Evolutionary conservation across 2,797 vertebrate species (phyloP).

Genomic region (Sitta carolinensis): DNA sequence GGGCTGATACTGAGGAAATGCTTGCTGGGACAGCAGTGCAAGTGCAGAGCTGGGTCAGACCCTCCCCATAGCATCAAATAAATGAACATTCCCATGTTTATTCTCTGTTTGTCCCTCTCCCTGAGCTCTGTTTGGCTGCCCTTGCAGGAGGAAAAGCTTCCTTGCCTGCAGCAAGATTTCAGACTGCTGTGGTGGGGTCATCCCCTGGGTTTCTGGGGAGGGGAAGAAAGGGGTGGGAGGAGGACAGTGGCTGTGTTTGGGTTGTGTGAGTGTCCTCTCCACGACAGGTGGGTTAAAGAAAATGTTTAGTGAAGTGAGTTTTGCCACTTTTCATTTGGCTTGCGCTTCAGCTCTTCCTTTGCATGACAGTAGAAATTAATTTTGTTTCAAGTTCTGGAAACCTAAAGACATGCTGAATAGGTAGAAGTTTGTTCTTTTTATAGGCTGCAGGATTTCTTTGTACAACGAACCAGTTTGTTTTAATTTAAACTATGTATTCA

Average conservation of each 20-base stretch:
- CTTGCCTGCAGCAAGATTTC: not conserved
- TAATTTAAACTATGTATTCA: conserved; percentile 42
- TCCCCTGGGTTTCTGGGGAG: not conserved
- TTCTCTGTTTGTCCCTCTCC: not conserved
- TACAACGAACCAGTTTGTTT: conserved; percentile 30
- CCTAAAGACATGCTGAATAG: conserved; percentile 24
- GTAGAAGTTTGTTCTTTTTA: conserved; percentile 33
- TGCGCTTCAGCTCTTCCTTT: not conserved
- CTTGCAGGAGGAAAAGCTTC: not conserved
- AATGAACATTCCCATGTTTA: not conserved
- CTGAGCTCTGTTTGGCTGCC: not conserved
- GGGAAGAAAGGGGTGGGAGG: not conserved
- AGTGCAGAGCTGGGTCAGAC: not conserved
- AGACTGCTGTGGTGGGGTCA: not conserved
- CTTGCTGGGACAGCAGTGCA: not conserved
- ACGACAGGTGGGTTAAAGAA: not conserved
- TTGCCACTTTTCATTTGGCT: not conserved
- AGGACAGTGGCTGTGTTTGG: not conserved
- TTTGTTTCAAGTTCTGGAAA: conserved; percentile 20
- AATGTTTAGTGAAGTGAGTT: not conserved
- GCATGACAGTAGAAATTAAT: not conserved
- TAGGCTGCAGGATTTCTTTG: conserved; percentile 23
- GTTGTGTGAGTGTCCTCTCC: not conserved
- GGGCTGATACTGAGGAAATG: not conserved
- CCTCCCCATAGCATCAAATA: not conserved